These are phyloP conservation scores for Channa striata DNA, from an alignment of 2,797 vertebrate genomes.

Conservation along the genomic window DNA sequence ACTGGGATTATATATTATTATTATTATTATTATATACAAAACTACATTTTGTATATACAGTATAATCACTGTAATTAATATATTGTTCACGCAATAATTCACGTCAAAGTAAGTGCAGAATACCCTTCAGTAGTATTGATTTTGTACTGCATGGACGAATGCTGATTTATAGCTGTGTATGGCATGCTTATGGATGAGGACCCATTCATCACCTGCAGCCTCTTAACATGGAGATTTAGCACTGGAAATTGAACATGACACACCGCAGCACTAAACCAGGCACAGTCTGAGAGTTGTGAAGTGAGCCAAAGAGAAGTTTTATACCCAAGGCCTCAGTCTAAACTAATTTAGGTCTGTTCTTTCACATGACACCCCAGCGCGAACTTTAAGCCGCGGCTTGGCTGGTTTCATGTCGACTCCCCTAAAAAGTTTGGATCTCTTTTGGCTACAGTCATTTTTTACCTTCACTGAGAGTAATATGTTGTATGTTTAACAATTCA, in stretches of 20 bases:
- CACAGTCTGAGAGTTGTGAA: conserved; percentile 38
- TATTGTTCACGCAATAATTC: background rate
- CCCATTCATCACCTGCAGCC: conserved; percentile 36
- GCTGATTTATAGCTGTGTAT: conserved; percentile 38
- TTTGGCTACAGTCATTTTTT: conserved; percentile 58
- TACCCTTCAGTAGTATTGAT: conserved; percentile 29
- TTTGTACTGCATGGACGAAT: conserved; percentile 31
- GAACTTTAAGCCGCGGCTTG: conserved; percentile 23
- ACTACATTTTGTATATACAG: too few relatives aligned
- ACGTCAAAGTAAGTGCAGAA: conserved; percentile 13
- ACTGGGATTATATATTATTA: too few relatives aligned
- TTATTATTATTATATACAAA: too few relatives aligned
- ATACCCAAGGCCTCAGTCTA: conserved; percentile 16
- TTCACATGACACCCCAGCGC: conserved; percentile 15
- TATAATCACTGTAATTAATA: too few relatives aligned
- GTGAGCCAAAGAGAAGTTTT: conserved; percentile 27
- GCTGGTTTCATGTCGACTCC: conserved; percentile 32
- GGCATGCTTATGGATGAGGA: conserved; percentile 38
- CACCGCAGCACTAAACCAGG: conserved; percentile 30
- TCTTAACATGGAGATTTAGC: conserved; percentile 28
- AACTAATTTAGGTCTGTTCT: conserved; percentile 23
- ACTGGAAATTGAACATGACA: conserved; percentile 34
- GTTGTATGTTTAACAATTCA: conserved; percentile 77
- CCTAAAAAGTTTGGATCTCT: conserved; percentile 51
- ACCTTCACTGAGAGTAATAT: conserved; percentile 71